Evolutionary conservation across 2,888 invertebrate genomes (phyloP).

Genomic region (Panzeria rudis): DNA sequence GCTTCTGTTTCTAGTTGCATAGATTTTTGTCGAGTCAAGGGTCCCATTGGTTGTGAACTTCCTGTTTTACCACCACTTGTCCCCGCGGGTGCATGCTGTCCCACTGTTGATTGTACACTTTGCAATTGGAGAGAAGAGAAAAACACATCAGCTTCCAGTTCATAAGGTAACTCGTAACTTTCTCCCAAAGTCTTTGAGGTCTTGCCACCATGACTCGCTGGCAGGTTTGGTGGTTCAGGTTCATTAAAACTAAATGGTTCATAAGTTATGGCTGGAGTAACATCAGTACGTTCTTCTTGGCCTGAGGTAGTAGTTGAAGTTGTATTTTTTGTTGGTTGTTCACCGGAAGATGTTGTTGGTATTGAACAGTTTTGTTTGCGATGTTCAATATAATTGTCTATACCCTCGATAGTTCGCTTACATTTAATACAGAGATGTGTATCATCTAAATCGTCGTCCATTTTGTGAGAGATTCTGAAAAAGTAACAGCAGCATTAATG

Average conservation of each 20-base stretch:
- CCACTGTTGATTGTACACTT: conserved; percentile 83
- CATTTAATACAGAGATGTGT: conserved; percentile 95
- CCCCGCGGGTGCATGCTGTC: conserved; percentile 40
- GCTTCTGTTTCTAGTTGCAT: conserved; percentile 61
- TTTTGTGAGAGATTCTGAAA: conserved; percentile 65
- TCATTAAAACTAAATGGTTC: conserved; percentile 79
- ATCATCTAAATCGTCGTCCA: conserved; percentile 89
- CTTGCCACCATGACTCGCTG: conserved; percentile 78
- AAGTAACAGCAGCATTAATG: background rate
- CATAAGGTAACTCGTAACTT: conserved; percentile 85
- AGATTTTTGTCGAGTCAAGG: conserved; percentile 58
- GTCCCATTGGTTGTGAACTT: conserved; percentile 57
- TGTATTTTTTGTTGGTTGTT: background rate
- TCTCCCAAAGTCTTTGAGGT: conserved; percentile 79
- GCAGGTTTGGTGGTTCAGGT: conserved; percentile 76
- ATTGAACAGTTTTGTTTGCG: conserved; percentile 88
- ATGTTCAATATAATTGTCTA: conserved; percentile 94
- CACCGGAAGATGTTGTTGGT: background rate
- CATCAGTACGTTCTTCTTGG: conserved; percentile 73
- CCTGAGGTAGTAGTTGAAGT: conserved; percentile 12
- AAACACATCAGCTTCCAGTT: conserved; percentile 92
- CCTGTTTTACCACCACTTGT: conserved; percentile 70
- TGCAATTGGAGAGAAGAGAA: conserved; percentile 92
- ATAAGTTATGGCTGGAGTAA: conserved; percentile 78
- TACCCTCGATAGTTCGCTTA: conserved; percentile 90